Evolutionary conservation across 2,797 vertebrate species (phyloP).

Genomic region (Petrocephalus sullivani): DNA sequence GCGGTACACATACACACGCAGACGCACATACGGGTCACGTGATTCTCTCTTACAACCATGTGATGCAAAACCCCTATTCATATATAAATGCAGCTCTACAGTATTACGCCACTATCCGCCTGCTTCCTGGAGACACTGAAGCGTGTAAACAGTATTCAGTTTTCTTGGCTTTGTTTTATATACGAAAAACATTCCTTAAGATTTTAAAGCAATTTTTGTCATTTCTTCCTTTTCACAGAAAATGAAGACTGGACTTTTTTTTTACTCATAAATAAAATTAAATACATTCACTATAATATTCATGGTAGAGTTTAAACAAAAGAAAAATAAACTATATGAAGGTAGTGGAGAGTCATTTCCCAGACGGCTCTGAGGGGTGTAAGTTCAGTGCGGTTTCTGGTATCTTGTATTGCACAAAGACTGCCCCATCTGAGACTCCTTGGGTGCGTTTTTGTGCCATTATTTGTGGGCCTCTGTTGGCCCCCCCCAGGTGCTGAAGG

Average conservation of each 20-base stretch:
- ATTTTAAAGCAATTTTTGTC: slow-evolving; percentile 96
- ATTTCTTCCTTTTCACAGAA: slow-evolving; percentile 99
- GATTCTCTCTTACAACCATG: slow-evolving; percentile 77
- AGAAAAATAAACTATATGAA: slow-evolving; percentile 59
- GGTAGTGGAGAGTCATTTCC: slow-evolving; percentile 90
- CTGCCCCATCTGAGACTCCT: slow-evolving; percentile 93
- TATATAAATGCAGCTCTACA: slow-evolving; percentile 96
- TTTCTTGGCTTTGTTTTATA: slow-evolving; percentile 99
- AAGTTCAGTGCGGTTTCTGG: slow-evolving; percentile 96
- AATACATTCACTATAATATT: slow-evolving; percentile 99
- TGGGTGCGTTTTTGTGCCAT: slow-evolving; percentile 87
- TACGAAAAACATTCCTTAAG: slow-evolving; percentile 99
- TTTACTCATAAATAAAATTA: slow-evolving; percentile 99
- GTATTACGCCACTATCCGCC: slow-evolving; percentile 79
- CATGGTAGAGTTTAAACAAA: slow-evolving; percentile 70
- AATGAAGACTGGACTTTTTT: slow-evolving; percentile 98
- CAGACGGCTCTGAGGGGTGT: slow-evolving; percentile 91
- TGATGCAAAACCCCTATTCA: slow-evolving; percentile 81
- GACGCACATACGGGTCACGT: slow-evolving; percentile 40
- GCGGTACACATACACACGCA: slow-evolving; percentile 89
- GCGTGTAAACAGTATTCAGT: slow-evolving; percentile 93
- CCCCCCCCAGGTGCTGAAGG: slow-evolving; percentile 59
- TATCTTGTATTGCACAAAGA: slow-evolving; percentile 98
- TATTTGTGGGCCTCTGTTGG: slow-evolving; percentile 59
- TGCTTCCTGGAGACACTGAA: slow-evolving; percentile 84